Evolutionary conservation across 2,888 invertebrate species (phyloP), one percentile per base, ranked within the genome.

Genomic region (Crioceris asparagi): DNA sequence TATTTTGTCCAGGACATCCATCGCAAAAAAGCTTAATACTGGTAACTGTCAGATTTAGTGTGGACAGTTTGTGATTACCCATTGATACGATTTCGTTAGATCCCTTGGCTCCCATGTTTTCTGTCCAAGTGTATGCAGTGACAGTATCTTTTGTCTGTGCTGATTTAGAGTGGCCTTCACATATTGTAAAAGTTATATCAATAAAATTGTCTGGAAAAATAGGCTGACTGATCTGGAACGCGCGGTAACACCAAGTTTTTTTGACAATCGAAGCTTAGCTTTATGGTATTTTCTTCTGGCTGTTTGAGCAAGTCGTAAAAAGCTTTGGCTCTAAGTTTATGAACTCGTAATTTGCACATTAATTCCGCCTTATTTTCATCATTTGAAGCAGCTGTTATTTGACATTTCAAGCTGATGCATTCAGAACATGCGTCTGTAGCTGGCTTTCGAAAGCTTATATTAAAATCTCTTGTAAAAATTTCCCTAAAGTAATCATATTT

Each of bases 261-360:
- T 35, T 43, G 35, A 29, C 40, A 43, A 25, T 43, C 43, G 23
- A 38, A 42, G 3, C 44, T 45, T 15, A 59, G 29, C 23, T 39
- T 52, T 4, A 25, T 25, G 11, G 12, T 27, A 14, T 27, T 6
- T 27, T 12, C 14, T 12, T 27, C 2, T 27, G 12, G 14, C 15
- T 27, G 14, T 27, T 27, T 11, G 14, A 27, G 27, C 15, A 27
- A 27, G 6, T 4, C 27, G 7, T 14, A 27, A 27, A 25, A 27
- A 27, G n/a, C 14, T 15, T 27, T 27, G 27, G 12, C 11, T 15
- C 6, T 27, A 14, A 27, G 27, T 27, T 27, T 27, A 27, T 27
- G 27, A 14, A 27, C n/a, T 11, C 4, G 27, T 27, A 14, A 11
- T 27, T 11, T 27, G 27, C 12, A 15, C 27, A 6, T 14, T 27